Percentiles rank a stretch among this genome's conserved stretches.
Evolutionary conservation across 2,797 vertebrate genomes (phyloP).

Genomic region (Sarcoramphus papa): DNA sequence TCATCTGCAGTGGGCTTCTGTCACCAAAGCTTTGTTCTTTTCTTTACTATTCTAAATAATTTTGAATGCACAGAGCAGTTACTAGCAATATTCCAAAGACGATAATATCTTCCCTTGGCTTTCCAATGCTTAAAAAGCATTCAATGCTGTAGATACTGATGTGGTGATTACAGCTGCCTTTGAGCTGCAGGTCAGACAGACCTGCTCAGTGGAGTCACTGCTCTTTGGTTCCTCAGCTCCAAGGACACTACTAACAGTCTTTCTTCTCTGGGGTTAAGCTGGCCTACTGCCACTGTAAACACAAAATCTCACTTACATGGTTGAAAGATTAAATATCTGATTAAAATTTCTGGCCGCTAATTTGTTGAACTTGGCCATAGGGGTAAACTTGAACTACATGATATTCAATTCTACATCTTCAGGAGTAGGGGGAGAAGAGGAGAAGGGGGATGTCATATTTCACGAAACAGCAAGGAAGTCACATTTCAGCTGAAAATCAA

Average conservation of each 20-base stretch:
- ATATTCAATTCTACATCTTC: conserved; percentile 41
- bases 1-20: neutral
- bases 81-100: neutral
- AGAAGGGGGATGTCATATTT: neutral
- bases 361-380: conserved; percentile 78
- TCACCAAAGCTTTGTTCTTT: neutral
- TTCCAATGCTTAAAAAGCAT: neutral
- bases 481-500: conserved; percentile 51
- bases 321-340: conserved; percentile 82
- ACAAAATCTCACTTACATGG: conserved; percentile 75
- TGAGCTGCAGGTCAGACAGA: neutral
- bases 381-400: conserved; percentile 42
- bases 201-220: conserved; percentile 21
- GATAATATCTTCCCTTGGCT: neutral
- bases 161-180: neutral
- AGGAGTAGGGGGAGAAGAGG: neutral
- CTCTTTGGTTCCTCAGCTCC: conserved; percentile 53
- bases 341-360: conserved; percentile 78
- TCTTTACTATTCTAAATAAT: neutral
- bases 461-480: conserved; percentile 31
- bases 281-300: conserved; percentile 72
- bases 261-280: conserved; percentile 71
- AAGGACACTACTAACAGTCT: conserved; percentile 65
- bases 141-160: neutral
- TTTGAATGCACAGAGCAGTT: neutral